phyloP scores from a whole-genome alignment of 2,797 vertebrate species.

The Onychomys leucogaster region DNA sequence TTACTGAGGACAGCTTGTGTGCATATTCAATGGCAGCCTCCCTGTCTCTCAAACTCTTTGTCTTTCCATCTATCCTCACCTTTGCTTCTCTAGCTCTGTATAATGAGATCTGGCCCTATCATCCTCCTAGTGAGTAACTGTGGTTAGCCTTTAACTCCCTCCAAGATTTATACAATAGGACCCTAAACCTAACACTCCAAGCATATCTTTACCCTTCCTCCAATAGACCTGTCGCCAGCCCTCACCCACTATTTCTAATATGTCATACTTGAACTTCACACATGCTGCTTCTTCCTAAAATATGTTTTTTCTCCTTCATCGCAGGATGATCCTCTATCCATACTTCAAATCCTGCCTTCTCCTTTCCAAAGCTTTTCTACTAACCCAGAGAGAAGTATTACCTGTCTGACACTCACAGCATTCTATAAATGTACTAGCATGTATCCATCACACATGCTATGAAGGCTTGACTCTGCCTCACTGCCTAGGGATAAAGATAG shows the following conservation, averaged over 20 bases:
- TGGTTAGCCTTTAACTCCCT: neutral
- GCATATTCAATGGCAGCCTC: neutral
- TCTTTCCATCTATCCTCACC: neutral
- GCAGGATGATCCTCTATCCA: neutral
- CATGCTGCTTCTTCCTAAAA: conserved; percentile 12
- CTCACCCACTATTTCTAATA: conserved; percentile 11
- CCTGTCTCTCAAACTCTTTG: neutral
- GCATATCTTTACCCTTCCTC: conserved; percentile 10
- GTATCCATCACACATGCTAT: neutral
- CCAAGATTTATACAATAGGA: conserved; percentile 13
- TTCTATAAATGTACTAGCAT: neutral
- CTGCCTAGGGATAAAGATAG: neutral
- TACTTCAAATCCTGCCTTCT: conserved; percentile 25
- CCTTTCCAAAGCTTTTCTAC: conserved; percentile 38
- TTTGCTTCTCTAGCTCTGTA: neutral
- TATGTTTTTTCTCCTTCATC: neutral
- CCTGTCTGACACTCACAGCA: neutral
- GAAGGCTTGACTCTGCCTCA: conserved; percentile 10
- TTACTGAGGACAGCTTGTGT: neutral
- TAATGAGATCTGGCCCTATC: neutral
- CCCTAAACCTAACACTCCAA: neutral
- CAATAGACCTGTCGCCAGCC: neutral
- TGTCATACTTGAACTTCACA: neutral
- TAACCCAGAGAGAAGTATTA: conserved; percentile 6
- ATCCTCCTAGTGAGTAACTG: neutral